phyloP scores from a whole-genome alignment of 92 coral and sea anemone species.

The Meandrina meandrites region DNA sequence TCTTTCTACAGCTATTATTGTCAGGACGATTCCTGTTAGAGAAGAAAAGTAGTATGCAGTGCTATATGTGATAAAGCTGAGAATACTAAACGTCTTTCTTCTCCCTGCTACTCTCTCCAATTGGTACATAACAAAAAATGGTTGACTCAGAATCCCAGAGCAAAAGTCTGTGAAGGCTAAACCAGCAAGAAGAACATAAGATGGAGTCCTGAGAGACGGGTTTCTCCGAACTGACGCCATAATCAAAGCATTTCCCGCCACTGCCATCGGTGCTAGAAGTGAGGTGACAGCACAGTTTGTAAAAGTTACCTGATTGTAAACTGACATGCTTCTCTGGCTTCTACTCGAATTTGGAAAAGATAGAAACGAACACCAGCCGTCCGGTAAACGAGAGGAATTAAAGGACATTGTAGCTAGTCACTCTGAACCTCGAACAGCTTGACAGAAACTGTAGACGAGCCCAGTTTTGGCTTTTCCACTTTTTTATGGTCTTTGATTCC shows the following conservation, averaged over 20 bases:
- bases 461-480: too few species aligned
- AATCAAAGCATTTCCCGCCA: not conserved
- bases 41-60: not conserved
- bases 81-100: not conserved
- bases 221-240: not conserved
- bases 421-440: too few species aligned
- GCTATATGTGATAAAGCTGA: too few species aligned
- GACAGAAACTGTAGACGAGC: too few species aligned
- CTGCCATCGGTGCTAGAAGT: not conserved
- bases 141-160: not conserved
- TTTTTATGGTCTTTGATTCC: too few species aligned
- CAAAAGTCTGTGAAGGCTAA: conserved; percentile 7
- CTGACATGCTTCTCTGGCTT: not conserved
- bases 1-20: not conserved
- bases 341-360: not conserved
- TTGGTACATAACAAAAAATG: not conserved
- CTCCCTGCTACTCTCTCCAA: not conserved
- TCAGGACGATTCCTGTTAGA: not conserved
- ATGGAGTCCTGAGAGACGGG: not conserved
- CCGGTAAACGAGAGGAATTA: not conserved
- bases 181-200: conserved; percentile 2
- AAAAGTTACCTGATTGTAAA: not conserved
- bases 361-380: not conserved
- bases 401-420: too few species aligned
- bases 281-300: not conserved